These are phyloP conservation scores for Steinernema hermaphroditum DNA, from an alignment of 2,888 invertebrate species.

Conservation along the genomic window DNA sequence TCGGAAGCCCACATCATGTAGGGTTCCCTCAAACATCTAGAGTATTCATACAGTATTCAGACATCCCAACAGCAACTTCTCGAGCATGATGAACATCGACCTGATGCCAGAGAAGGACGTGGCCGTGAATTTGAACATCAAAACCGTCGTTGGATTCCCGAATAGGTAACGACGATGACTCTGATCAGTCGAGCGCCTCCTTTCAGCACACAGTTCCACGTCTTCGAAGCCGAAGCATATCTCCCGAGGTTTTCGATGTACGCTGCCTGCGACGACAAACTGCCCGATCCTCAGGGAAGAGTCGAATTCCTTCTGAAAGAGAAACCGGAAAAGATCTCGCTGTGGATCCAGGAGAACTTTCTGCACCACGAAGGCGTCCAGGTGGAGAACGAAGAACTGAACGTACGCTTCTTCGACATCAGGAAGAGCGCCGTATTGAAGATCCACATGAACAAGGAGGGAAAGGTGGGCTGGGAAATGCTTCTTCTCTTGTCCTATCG, in stretches of 20 bases:
- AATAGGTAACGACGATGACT: constrained; percentile 46
- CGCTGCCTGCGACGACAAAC: constrained; percentile 11
- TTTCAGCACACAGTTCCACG: constrained; percentile 78
- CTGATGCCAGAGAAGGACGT: constrained; percentile 74
- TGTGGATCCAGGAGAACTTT: constrained; percentile 40
- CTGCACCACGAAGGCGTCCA: constrained; percentile 35
- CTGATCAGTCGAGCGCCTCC: not conserved
- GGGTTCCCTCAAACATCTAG: not conserved
- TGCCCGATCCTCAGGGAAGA: constrained; percentile 14
- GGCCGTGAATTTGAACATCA: constrained; percentile 85
- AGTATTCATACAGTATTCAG: constrained; percentile 20
- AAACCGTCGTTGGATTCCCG: constrained; percentile 68
- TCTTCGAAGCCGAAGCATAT: constrained; percentile 85
- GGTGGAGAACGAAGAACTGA: constrained; percentile 33
- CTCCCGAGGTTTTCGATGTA: constrained; percentile 78
- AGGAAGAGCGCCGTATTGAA: constrained; percentile 5
- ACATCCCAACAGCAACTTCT: constrained; percentile 36
- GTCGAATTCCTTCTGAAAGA: constrained; percentile 19
- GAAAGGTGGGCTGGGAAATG: constrained; percentile 8
- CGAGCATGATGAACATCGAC: constrained; percentile 37
- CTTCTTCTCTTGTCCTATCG: constrained; percentile 18
- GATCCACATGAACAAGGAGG: constrained; percentile 31
- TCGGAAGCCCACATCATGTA: not conserved
- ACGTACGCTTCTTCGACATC: constrained; percentile 25
- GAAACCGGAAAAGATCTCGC: constrained; percentile 31